Conservation (phyloP, 1,140 invertebrate genomes). For the Drosophila quadrilineata region DNA sequence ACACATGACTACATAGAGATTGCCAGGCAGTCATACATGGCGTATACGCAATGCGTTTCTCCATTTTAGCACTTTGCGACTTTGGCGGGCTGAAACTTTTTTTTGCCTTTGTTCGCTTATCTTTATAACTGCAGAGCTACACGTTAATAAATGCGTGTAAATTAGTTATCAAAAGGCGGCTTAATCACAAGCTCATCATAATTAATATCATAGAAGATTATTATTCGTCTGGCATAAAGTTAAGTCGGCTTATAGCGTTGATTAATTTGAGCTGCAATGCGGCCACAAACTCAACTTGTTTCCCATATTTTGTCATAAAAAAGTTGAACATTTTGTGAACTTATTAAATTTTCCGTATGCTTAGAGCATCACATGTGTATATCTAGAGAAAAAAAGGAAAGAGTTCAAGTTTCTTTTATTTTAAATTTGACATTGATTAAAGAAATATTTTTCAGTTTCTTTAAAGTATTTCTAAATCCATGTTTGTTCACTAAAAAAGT, state of each 20-base stretch:
- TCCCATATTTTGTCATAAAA: not conserved
- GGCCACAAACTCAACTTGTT: not conserved
- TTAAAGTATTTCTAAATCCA: not conserved
- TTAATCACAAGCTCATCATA: slow-evolving; percentile 72
- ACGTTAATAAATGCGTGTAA: slow-evolving; percentile 74
- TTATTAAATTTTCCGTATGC: too few relatives aligned
- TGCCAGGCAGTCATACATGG: slow-evolving; percentile 59
- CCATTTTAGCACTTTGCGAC: slow-evolving; percentile 16
- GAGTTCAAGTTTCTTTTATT: too few relatives aligned
- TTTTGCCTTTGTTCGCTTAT: slow-evolving; percentile 51
- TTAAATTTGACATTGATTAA: not conserved
- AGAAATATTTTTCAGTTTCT: not conserved
- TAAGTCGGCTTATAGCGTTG: slow-evolving; percentile 12
- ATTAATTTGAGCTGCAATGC: slow-evolving; percentile 34
- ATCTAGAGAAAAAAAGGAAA: too few relatives aligned
- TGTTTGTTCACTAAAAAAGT: too few relatives aligned
- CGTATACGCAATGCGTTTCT: slow-evolving; percentile 57
- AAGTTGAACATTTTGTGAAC: not conserved
- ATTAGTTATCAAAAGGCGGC: slow-evolving; percentile 63
- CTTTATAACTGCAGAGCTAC: slow-evolving; percentile 59
- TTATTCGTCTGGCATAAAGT: slow-evolving; percentile 7
- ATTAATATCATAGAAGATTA: slow-evolving; percentile 59
- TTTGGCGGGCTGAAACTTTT: too few relatives aligned
- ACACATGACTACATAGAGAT: slow-evolving; percentile 1
- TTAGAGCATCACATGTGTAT: too few relatives aligned